Conservation (phyloP, 1,140 invertebrate genomes). For the Diplogasteroides magnus region DNA sequence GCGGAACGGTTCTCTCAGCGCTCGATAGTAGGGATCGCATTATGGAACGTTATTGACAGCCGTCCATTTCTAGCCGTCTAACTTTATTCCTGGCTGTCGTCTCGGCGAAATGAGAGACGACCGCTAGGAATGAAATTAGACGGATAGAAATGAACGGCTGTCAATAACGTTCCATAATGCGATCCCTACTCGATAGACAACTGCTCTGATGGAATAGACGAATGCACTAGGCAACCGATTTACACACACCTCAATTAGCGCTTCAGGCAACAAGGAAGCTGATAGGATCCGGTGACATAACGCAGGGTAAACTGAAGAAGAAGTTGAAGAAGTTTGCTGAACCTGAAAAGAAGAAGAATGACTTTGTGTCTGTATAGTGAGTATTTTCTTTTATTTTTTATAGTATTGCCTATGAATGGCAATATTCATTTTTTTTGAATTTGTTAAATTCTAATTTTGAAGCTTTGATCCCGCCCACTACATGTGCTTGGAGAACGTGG, state of each 20-base stretch:
- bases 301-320: constrained; percentile 58
- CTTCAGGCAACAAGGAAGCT: constrained; percentile 82
- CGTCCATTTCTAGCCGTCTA: too few species aligned
- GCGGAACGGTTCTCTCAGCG: too few species aligned
- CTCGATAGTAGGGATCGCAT: too few species aligned
- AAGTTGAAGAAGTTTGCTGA: neutral
- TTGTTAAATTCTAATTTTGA: constrained; percentile 6
- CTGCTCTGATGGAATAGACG: too few species aligned
- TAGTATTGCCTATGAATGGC: neutral
- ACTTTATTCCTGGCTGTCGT: neutral
- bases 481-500: constrained; percentile 95
- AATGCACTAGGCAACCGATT: too few species aligned
- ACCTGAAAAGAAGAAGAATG: neutral
- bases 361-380: neutral
- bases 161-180: too few species aligned
- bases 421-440: neutral
- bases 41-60: too few species aligned
- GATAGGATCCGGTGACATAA: constrained; percentile 80
- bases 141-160: neutral
- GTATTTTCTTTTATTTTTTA: too few species aligned
- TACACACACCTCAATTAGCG: neutral
- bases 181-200: too few species aligned
- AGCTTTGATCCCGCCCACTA: constrained; percentile 90
- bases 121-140: neutral
- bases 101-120: too few species aligned